Base-by-base conservation (phyloP, 2,797 vertebrate genomes). In the Sebastes jordani region DNA sequence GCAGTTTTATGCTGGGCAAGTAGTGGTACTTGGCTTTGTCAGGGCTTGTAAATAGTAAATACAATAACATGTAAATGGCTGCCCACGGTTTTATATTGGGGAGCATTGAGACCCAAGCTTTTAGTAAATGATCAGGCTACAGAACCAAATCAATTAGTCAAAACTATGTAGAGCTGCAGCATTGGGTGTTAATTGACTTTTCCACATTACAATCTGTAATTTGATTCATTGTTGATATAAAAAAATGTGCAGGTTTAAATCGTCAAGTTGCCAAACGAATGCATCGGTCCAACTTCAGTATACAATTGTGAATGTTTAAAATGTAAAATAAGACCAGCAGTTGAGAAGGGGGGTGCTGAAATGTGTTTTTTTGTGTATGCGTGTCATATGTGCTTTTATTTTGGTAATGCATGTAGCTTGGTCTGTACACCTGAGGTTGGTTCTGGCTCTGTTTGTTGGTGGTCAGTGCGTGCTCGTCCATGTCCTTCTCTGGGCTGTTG, bases 351-450 rank as follows among this genome's bases (percentile, higher is more conserved):
- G n/a, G 20, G n/a, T 6, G 16, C n/a, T 65, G 65, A 73, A 52
- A 63, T 34, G 23, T 58, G 46, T 82, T 81, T 74, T 68, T 68
- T 70, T 65, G 80, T 85, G 52, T 74, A n/a, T 25, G 16, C 36
- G 64, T 76, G 27, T 27, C 27, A 27, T 27, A 27, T 27, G 27
- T 27, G 49, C 68, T 79, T 85, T 42, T 82, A 76, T 63, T 83
- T 79, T 71, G 81, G 68, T 71, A 55, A 83, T 84, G 76, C 88
- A 88, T 87, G 87, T 77, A 78, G 76, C 49, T 71, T 52, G 46
- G 69, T 81, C 56, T 78, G 58, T 29, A 76, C 80, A 75, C 58
- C 20, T 64, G 56, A 71, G 76, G 74, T 42, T 58, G 55, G 65
- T 59, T 74, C 23, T 42, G 66, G 67, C 59, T 74, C 23, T 42